These are phyloP conservation scores for Prunella himalayana DNA, from an alignment of 2,113 vertebrate genomes.

Conservation along the genomic window DNA sequence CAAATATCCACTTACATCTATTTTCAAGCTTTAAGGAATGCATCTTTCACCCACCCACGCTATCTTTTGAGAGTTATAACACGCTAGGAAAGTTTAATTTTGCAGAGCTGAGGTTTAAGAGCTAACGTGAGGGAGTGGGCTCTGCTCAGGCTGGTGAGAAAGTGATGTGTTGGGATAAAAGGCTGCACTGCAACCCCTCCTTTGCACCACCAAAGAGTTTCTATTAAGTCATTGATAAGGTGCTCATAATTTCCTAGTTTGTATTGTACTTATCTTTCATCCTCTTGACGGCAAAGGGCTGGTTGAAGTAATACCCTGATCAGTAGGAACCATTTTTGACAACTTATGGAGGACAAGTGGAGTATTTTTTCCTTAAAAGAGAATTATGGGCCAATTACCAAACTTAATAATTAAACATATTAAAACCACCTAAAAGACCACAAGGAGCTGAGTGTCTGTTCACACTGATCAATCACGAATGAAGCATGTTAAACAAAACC, in stretches of 20 bases:
- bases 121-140: neutral
- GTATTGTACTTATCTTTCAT: neutral
- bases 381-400: neutral
- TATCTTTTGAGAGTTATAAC: slow-evolving; percentile 32
- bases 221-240: neutral
- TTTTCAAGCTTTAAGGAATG: slow-evolving; percentile 33
- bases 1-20: slow-evolving; percentile 47
- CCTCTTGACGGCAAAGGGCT: neutral
- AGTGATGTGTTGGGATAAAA: neutral
- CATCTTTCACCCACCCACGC: slow-evolving; percentile 35
- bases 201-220: neutral
- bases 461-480: neutral
- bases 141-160: neutral
- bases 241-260: neutral
- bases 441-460: accelerated
- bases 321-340: neutral
- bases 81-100: slow-evolving; percentile 21
- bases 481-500: neutral
- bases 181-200: neutral
- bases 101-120: neutral
- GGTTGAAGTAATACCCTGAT: neutral
- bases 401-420: neutral
- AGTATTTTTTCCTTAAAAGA: neutral
- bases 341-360: neutral
- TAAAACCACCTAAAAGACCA: neutral